Evolutionary conservation across 2,113 vertebrate genomes (phyloP).

Genomic region (Cottus gobio): DNA sequence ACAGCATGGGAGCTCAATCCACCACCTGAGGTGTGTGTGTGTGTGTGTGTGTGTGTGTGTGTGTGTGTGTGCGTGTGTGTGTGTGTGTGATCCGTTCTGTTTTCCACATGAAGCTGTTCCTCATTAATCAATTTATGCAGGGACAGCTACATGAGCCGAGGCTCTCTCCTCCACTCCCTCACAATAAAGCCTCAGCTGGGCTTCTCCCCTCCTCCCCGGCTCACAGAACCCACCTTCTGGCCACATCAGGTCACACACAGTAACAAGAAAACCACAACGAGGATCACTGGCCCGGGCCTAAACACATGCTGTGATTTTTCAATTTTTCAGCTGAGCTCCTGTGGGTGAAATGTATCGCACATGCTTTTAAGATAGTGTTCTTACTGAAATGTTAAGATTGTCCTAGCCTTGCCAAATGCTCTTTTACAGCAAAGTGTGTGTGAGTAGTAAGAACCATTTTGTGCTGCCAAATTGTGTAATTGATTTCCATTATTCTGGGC

Average conservation of each 20-base stretch:
- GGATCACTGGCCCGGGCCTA: slow-evolving; percentile 1
- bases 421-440: slow-evolving; percentile 24
- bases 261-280: slow-evolving; percentile 47
- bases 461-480: not conserved
- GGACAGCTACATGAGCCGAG: slow-evolving; percentile 48
- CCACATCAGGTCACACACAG: slow-evolving; percentile 51
- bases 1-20: slow-evolving; percentile 69
- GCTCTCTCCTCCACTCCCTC: slow-evolving; percentile 34
- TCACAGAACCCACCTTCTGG: slow-evolving; percentile 72
- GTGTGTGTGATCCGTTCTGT: slow-evolving; percentile 41
- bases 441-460: slow-evolving; percentile 22
- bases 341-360: not conserved
- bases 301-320: slow-evolving; percentile 45
- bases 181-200: slow-evolving; percentile 41
- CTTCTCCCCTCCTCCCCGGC: slow-evolving; percentile 49
- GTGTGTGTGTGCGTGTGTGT: not conserved
- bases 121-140: slow-evolving; percentile 74
- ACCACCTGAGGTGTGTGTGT: slow-evolving; percentile 68
- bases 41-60: slow-evolving; percentile 4
- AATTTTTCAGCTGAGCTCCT: slow-evolving; percentile 23
- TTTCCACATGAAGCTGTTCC: slow-evolving; percentile 73
- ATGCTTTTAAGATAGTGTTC: slow-evolving; percentile 10
- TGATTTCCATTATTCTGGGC: slow-evolving; percentile 6
- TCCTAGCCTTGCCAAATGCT: slow-evolving; percentile 11
- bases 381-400: slow-evolving; percentile 7